Base-by-base conservation (phyloP, 2,888 invertebrate species). In the Aporophyla nigra region DNA sequence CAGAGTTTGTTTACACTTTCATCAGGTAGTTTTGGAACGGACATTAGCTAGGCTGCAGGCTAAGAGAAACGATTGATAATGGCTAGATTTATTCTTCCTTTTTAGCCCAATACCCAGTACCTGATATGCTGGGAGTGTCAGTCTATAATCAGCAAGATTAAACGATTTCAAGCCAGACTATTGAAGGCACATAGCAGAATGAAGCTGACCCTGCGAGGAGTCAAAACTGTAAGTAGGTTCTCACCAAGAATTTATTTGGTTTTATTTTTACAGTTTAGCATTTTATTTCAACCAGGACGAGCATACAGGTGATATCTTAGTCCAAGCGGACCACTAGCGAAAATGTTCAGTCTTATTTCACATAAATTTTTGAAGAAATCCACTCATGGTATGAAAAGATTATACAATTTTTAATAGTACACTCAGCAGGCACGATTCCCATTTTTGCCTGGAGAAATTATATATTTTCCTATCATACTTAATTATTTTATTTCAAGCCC, bases 101-200 rank as follows among this genome's bases (percentile, higher is more conserved):
- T 62, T 62, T 27, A 78, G 76, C 9, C 0, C 0, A 14, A 46
- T 24, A 0, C 19, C 14, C 53, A 54, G 1, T 70, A 51, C 27
- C 40, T n/a, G 14, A 43, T 76, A 24, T 76, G 76, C 27, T 76
- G 78, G 78, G 77, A 76, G 49, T 76, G 76, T 51, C 40, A 78
- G 40, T 62, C 19, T 51, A 71, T 27, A 14, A 56, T 71, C 0
- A 0, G 27, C 3, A 76, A 49, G 27, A 78, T 78, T 19, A 51
- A 49, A 43, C n/a, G 19, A 19, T 78, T 76, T n/a, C 78, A 76
- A 40, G n/a, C 54, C 49, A 71, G 43, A 71, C 27, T 76, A 49
- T 49, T 10, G 21, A 62, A 62, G 14, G 61, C 76, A 51, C 54
- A 70, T 40, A 19, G 10, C 27, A 56, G 2, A 27, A 10, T 68